Conservation (phyloP, 2,888 invertebrate genomes). For the Macrosoma leucophasiata region DNA sequence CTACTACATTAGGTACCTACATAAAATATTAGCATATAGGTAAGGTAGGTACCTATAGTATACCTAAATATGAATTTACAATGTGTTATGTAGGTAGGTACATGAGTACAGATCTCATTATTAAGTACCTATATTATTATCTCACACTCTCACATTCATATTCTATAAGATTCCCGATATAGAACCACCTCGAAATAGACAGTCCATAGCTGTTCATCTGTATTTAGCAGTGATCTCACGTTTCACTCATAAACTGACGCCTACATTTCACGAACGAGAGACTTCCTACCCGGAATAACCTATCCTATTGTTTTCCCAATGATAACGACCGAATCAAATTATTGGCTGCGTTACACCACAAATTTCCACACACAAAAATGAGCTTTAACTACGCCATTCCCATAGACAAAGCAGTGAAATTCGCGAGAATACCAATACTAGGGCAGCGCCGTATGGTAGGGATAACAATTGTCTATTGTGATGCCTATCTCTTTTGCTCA, state of each 20-base stretch:
- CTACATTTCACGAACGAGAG: slow-evolving; percentile 39
- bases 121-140: slow-evolving; percentile 10
- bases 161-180: not conserved
- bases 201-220: slow-evolving; percentile 5
- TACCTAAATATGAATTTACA: too few species aligned
- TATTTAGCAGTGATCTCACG: slow-evolving; percentile 14
- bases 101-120: too few species aligned
- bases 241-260: slow-evolving; percentile 30
- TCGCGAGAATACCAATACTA: slow-evolving; percentile 39
- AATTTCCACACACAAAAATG: slow-evolving; percentile 28
- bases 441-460: slow-evolving; percentile 55
- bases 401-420: slow-evolving; percentile 29
- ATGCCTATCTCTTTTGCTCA: slow-evolving; percentile 67
- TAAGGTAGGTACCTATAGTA: too few species aligned
- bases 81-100: too few species aligned
- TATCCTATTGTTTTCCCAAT: slow-evolving; percentile 66
- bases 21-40: too few species aligned
- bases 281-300: slow-evolving; percentile 36
- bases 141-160: slow-evolving; percentile 5
- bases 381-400: slow-evolving; percentile 28
- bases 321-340: slow-evolving; percentile 66
- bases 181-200: too few species aligned
- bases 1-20: too few species aligned
- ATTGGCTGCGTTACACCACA: slow-evolving; percentile 47
- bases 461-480: slow-evolving; percentile 75